Conservation (phyloP, 2,797 vertebrate species). For the Hydrolagus colliei region DNA sequence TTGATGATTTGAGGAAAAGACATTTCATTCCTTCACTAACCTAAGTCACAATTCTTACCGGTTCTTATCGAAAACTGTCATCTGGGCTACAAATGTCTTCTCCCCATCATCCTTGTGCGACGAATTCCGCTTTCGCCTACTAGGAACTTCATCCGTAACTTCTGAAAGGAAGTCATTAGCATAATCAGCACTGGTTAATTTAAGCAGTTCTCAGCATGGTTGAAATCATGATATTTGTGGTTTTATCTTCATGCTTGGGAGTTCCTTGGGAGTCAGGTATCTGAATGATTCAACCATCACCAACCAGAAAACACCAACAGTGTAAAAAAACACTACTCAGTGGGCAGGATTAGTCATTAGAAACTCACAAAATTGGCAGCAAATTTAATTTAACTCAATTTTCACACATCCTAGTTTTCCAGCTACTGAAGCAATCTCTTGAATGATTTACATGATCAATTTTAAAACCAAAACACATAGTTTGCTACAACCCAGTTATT, state of each 20-base stretch:
- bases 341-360: neutral
- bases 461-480: too few relatives aligned
- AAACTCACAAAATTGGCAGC: neutral
- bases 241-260: neutral
- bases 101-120: conserved; percentile 83
- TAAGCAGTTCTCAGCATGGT: neutral
- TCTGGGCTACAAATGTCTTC: conserved; percentile 86
- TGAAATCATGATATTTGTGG: too few relatives aligned
- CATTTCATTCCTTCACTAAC: neutral
- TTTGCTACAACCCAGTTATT: too few relatives aligned
- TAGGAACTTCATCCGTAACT: conserved; percentile 75
- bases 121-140: conserved; percentile 77
- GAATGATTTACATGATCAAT: too few relatives aligned
- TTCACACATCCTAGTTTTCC: neutral
- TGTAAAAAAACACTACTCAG: too few relatives aligned
- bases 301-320: too few relatives aligned
- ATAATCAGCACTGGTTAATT: neutral
- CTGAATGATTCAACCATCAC: neutral
- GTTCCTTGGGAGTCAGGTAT: neutral
- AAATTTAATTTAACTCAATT: neutral
- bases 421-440: too few relatives aligned
- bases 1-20: neutral
- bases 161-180: conserved; percentile 52
- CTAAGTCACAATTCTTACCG: conserved; percentile 56
- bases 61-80: conserved; percentile 98